These are phyloP conservation scores for Morpho deidamia DNA, from an alignment of 2,888 invertebrate species.

Conservation along the genomic window DNA sequence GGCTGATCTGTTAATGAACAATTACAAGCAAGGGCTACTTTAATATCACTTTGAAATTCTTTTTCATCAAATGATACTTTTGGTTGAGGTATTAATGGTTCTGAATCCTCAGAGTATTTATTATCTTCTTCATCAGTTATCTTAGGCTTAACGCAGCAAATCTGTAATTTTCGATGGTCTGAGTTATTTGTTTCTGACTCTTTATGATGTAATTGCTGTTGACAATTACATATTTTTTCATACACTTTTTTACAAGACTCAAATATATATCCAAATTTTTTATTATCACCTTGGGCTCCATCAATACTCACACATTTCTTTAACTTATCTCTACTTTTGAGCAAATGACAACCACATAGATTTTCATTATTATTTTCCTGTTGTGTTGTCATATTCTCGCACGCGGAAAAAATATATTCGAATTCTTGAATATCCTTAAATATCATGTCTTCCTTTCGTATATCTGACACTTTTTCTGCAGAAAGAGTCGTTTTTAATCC, in stretches of 20 bases:
- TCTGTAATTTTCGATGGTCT: too few relatives aligned
- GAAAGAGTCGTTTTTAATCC: not conserved
- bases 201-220: not conserved
- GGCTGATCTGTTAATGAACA: too few relatives aligned
- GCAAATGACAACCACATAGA: not conserved
- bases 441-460: not conserved
- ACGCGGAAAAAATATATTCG: not conserved
- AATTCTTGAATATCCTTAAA: not conserved
- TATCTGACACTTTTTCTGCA: constrained; percentile 1
- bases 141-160: too few relatives aligned
- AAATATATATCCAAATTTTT: not conserved
- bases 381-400: not conserved
- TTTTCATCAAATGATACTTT: not conserved
- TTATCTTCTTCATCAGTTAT: not conserved
- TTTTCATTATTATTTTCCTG: not conserved
- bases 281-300: not conserved
- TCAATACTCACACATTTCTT: not conserved
- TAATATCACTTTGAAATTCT: too few relatives aligned
- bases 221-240: not conserved
- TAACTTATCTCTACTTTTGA: not conserved
- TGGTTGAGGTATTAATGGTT: not conserved
- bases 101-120: not conserved
- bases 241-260: not conserved
- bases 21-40: too few relatives aligned
- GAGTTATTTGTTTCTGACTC: too few relatives aligned